Percentiles rank a stretch among this genome's conserved stretches.
Evolutionary conservation across 2,888 invertebrate species (phyloP).

Genomic region (Acanthococcus lagerstroemiae): DNA sequence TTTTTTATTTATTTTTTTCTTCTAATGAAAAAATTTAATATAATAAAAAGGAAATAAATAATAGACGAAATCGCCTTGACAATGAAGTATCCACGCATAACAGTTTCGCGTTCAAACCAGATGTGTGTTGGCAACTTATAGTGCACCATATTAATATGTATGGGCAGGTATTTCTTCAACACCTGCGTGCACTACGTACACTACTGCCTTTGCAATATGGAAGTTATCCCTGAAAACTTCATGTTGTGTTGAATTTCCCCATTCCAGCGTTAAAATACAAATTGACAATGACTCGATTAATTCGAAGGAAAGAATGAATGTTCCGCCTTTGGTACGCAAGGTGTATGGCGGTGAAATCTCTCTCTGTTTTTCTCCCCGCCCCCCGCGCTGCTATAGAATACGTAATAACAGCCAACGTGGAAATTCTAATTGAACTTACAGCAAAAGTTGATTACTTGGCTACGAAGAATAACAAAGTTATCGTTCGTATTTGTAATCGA

Average conservation of each 20-base stretch:
- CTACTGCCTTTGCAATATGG: background rate
- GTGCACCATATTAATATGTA: background rate
- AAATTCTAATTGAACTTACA: too few relatives aligned
- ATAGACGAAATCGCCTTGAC: constrained; percentile 20
- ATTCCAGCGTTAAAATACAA: constrained; percentile 4
- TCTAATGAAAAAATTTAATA: constrained; percentile 9
- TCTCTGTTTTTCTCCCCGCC: too few relatives aligned
- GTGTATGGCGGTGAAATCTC: too few relatives aligned
- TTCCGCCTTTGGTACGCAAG: too few relatives aligned
- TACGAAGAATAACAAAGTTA: too few relatives aligned
- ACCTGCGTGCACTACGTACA: constrained; percentile 2
- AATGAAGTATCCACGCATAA: background rate
- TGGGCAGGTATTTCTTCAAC: constrained; percentile 16
- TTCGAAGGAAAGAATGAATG: too few relatives aligned
- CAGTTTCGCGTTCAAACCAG: background rate
- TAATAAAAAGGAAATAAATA: constrained; percentile 19
- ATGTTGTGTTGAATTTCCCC: constrained; percentile 17
- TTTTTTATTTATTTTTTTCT: background rate
- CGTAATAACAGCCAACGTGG: too few relatives aligned
- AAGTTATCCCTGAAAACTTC: constrained; percentile 26
- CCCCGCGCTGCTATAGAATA: too few relatives aligned
- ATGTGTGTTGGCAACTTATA: background rate
- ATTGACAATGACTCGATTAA: too few relatives aligned
- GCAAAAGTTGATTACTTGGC: too few relatives aligned
- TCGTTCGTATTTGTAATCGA: too few relatives aligned